phyloP scores from a whole-genome alignment of 2,888 invertebrate genomes.

The Conchocele bisecta region DNA sequence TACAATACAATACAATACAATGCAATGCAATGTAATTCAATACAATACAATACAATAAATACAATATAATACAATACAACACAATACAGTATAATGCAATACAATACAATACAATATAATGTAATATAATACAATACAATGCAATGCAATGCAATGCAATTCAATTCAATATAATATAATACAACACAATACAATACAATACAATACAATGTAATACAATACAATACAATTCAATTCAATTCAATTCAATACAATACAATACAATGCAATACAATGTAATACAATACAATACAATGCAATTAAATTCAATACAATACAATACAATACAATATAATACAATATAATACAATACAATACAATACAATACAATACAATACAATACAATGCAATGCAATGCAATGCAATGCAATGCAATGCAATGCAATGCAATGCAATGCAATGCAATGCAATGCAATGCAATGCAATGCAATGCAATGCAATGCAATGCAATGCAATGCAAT shows the following conservation, averaged over 20 bases:
- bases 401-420: neutral
- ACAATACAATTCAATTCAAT: neutral
- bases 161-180: too few relatives aligned
- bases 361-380: conserved; percentile 2
- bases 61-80: conserved; percentile 2
- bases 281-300: too few relatives aligned
- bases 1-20: neutral
- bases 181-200: conserved; percentile 1
- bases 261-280: neutral
- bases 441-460: too few relatives aligned
- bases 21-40: neutral
- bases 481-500: too few relatives aligned
- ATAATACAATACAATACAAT: conserved; percentile 5
- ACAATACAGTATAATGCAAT: neutral
- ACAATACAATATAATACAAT: neutral
- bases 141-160: too few relatives aligned
- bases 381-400: neutral
- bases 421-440: too few relatives aligned
- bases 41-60: too few relatives aligned
- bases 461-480: too few relatives aligned
- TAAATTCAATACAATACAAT: too few relatives aligned
- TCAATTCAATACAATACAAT: neutral
- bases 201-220: conserved; percentile 5
- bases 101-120: neutral
- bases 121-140: neutral